These are phyloP conservation scores for Balaenoptera acutorostrata DNA, from an alignment of 2,113 vertebrate species.

Conservation along the genomic window DNA sequence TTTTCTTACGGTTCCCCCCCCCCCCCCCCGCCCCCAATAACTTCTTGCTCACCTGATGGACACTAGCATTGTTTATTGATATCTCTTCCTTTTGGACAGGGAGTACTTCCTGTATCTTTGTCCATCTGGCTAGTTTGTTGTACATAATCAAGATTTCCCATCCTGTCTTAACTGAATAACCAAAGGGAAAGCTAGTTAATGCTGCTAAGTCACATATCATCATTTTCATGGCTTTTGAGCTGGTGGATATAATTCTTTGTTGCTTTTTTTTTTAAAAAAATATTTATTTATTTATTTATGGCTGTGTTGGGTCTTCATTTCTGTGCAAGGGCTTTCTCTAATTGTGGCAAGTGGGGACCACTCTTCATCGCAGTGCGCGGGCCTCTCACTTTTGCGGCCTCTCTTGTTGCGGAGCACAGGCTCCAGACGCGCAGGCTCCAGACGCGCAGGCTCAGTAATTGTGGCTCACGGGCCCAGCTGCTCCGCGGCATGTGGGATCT, in stretches of 20 bases:
- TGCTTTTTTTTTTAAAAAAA: too few species aligned
- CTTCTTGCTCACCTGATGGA: background rate
- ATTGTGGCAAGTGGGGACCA: too few species aligned
- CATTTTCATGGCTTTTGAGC: background rate
- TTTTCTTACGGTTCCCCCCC: background rate
- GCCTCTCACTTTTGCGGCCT: too few species aligned
- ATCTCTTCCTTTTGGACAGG: slow-evolving; percentile 6
- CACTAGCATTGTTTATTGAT: background rate
- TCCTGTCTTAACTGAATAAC: background rate
- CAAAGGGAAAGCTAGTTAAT: background rate
- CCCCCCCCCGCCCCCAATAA: background rate
- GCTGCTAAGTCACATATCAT: background rate
- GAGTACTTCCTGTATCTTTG: slow-evolving; percentile 31
- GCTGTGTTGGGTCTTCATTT: too few species aligned
- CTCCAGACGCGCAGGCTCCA: too few species aligned
- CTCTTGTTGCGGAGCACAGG: too few species aligned
- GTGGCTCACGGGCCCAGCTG: too few species aligned
- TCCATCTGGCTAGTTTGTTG: background rate
- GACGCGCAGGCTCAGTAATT: too few species aligned
- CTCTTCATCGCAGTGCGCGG: too few species aligned
- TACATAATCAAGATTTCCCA: background rate
- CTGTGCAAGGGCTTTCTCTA: too few species aligned
- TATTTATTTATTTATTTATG: too few species aligned
- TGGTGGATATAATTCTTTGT: background rate
- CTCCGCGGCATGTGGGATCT: too few species aligned